phyloP scores from a whole-genome alignment of 2,113 vertebrate species.

The Clupea harengus region DNA sequence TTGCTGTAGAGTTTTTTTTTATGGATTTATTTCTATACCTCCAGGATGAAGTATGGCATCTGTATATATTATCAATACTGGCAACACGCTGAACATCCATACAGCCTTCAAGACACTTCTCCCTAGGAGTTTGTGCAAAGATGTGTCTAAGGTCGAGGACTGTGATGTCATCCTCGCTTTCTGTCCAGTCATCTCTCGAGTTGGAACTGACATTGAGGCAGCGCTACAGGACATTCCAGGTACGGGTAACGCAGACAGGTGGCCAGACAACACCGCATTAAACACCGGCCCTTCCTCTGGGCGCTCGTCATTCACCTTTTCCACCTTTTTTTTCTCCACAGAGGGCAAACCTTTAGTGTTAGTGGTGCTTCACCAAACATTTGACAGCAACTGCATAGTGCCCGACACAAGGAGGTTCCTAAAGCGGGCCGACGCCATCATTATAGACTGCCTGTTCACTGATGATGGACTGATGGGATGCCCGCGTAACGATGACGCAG shows the following conservation, averaged over 20 bases:
- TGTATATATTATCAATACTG: not conserved
- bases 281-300: not conserved
- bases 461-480: not conserved
- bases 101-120: not conserved
- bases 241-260: not conserved
- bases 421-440: not conserved
- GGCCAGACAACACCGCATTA: not conserved
- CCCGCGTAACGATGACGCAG: not conserved
- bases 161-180: constrained; percentile 10
- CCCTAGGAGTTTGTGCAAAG: not conserved
- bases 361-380: not conserved
- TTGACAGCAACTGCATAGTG: not conserved
- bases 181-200: not conserved
- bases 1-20: not conserved
- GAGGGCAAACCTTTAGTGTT: not conserved
- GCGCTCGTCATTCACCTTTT: not conserved
- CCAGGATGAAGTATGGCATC: not conserved
- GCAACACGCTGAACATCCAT: not conserved
- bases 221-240: not conserved
- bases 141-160: not conserved
- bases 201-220: not conserved
- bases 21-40: not conserved
- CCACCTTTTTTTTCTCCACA: not conserved
- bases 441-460: not conserved
- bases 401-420: not conserved